A percentile compares a stretch with the other conserved stretches of the same genome.
Conservation (phyloP, 2,113 vertebrate species). For the Ptychochromis oligacanthus region DNA sequence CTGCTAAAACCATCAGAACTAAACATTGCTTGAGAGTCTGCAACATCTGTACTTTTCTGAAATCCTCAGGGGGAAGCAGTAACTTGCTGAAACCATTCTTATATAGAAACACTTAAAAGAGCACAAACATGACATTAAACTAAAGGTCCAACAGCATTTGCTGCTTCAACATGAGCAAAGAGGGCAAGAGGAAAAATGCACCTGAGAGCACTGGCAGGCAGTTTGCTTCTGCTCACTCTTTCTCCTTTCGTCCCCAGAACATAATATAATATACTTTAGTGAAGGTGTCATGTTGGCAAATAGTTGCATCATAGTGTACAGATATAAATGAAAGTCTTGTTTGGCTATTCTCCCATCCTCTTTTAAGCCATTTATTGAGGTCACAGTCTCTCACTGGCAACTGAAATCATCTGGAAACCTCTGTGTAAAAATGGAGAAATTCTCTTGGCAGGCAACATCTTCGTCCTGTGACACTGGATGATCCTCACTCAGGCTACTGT, state of each 20-base stretch:
- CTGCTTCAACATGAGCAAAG: background rate
- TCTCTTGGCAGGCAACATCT: slow-evolving; percentile 28
- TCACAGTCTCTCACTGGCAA: slow-evolving; percentile 4
- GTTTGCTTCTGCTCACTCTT: background rate
- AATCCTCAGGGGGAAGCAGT: background rate
- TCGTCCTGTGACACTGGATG: slow-evolving; percentile 32
- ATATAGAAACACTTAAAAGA: background rate
- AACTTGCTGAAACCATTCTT: background rate
- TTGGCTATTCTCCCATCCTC: background rate
- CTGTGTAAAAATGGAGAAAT: background rate
- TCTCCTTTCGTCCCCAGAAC: background rate
- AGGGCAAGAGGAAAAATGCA: background rate
- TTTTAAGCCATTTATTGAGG: background rate
- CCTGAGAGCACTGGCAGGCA: background rate
- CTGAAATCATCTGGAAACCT: slow-evolving; percentile 29
- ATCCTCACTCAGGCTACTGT: slow-evolving; percentile 32
- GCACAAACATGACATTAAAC: background rate
- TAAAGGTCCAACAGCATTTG: background rate
- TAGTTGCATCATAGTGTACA: background rate
- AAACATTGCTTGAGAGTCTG: slow-evolving; percentile 22
- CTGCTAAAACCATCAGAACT: slow-evolving; percentile 38
- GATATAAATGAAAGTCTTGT: background rate
- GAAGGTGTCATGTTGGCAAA: background rate
- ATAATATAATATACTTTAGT: background rate
- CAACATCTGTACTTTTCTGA: slow-evolving; percentile 45